phyloP scores from a whole-genome alignment of 2,888 invertebrate genomes.

The Phrixothrix hirtus region DNA sequence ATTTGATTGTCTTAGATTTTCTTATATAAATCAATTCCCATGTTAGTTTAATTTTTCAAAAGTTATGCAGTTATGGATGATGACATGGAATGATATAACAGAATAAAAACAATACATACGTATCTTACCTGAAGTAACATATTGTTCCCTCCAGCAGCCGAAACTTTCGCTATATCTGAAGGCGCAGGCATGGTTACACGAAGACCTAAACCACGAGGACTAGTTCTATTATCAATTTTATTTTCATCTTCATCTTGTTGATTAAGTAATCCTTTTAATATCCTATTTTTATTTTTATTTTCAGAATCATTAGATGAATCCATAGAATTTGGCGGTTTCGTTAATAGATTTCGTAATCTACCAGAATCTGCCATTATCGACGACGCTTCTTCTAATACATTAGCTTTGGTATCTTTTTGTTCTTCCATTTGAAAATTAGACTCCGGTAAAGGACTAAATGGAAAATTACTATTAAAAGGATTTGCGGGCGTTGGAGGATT shows the following conservation, averaged over 20 bases:
- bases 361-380: slow-evolving; percentile 59
- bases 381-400: slow-evolving; percentile 53
- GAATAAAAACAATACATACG: slow-evolving; percentile 7
- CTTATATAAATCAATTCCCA: no score
- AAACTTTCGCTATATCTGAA: slow-evolving; percentile 45
- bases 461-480: slow-evolving; percentile 60
- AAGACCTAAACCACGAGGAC: slow-evolving; percentile 51
- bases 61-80: not conserved
- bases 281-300: slow-evolving; percentile 58
- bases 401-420: slow-evolving; percentile 57
- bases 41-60: not conserved
- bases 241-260: slow-evolving; percentile 67
- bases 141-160: slow-evolving; percentile 56
- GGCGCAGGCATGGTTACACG: slow-evolving; percentile 57
- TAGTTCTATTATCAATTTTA: slow-evolving; percentile 55
- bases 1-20: no score
- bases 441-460: slow-evolving; percentile 67
- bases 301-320: slow-evolving; percentile 48
- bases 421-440: slow-evolving; percentile 55
- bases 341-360: slow-evolving; percentile 65
- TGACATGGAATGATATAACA: not conserved
- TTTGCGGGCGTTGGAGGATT: slow-evolving; percentile 52
- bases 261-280: slow-evolving; percentile 66
- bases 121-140: slow-evolving; percentile 67
- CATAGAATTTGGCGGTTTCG: slow-evolving; percentile 53